Percentiles rank a stretch among this genome's conserved stretches.
phyloP scores from a whole-genome alignment of 1,140 invertebrate species.

The Nilaparvata lugens region DNA sequence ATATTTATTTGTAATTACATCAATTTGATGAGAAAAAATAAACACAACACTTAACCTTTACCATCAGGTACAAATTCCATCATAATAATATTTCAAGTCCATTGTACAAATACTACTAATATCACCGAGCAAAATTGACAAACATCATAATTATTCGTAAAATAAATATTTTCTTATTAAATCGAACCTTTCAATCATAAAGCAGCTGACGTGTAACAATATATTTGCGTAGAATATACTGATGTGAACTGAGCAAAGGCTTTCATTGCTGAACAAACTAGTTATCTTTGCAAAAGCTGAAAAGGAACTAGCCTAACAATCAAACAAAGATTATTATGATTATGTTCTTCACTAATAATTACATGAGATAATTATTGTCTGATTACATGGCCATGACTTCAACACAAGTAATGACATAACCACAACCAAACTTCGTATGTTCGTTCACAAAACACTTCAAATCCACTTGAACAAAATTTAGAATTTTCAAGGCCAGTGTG shows the following conservation, averaged over 20 bases:
- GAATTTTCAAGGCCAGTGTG: background rate
- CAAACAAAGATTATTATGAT: too few relatives aligned
- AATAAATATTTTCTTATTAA: background rate
- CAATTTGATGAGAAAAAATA: background rate
- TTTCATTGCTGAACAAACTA: too few relatives aligned
- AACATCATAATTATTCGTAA: background rate
- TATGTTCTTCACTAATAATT: too few relatives aligned
- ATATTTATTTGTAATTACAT: constrained; percentile 15
- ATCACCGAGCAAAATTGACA: background rate
- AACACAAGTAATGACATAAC: background rate
- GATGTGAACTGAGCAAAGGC: too few relatives aligned
- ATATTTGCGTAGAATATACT: too few relatives aligned
- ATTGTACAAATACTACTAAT: background rate
- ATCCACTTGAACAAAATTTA: background rate
- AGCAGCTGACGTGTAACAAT: too few relatives aligned
- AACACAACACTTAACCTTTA: constrained; percentile 8
- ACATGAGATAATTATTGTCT: too few relatives aligned
- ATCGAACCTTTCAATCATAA: too few relatives aligned
- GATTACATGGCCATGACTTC: background rate
- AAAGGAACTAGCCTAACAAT: too few relatives aligned
- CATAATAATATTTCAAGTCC: background rate
- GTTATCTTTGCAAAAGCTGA: too few relatives aligned
- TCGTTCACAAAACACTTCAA: background rate
- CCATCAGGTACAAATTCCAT: background rate
- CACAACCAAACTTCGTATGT: background rate